Base-by-base conservation (phyloP, 30 jellyfish, hydroid and myxozoan genomes). In the Calvadosia cruxmelitensis region DNA sequence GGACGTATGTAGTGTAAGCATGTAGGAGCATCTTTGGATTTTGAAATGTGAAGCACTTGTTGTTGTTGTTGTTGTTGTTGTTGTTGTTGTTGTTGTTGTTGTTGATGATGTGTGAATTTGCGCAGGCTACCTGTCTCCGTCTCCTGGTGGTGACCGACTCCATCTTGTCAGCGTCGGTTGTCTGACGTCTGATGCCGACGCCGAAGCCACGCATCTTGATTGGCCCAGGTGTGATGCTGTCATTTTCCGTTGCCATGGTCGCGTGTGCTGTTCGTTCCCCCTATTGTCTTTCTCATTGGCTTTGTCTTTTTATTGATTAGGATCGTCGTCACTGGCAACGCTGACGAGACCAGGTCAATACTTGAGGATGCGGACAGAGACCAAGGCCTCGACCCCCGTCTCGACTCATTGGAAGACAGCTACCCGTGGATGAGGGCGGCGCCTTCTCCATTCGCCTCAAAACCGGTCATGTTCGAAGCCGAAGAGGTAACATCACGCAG, bases 391-490 rank as follows among this genome's bases (percentile, higher is more conserved):
- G 95, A 70, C 26, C 81, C 98, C 1, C 93, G 83, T 23, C 83
- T 87, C 31, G 95, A 82, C 61, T 89, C 98, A 5, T 64, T 89
- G 27, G 98, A 89, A 33, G 95, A 81, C 16, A 34, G 79, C 2
- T 78, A 64, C 61, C 87, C 91, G 3, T 89, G 98, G 98, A 52
- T 79, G 62, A 89, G 81, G 49, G 42, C 95, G 0, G 94, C 80
- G 49, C 98, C 98, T 3, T 80, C 95, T 1, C 98, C 98, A 7
- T 89, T 89, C 52, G 70, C 98, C 51, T 53, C 95, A 1, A 84
- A 81, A 31, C 95, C 93, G 13, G 87, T 83, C 12, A 89, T 89
- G 98, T 89, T 67, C 61, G 98, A 89, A 68, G 68, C 75, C 26
- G 94, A 80, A 30, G 94, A 89, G 95, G 98, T 87, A 76, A 31